Evolutionary conservation across 2,113 vertebrate genomes (phyloP).

Genomic region (Ariopsis seemanni): DNA sequence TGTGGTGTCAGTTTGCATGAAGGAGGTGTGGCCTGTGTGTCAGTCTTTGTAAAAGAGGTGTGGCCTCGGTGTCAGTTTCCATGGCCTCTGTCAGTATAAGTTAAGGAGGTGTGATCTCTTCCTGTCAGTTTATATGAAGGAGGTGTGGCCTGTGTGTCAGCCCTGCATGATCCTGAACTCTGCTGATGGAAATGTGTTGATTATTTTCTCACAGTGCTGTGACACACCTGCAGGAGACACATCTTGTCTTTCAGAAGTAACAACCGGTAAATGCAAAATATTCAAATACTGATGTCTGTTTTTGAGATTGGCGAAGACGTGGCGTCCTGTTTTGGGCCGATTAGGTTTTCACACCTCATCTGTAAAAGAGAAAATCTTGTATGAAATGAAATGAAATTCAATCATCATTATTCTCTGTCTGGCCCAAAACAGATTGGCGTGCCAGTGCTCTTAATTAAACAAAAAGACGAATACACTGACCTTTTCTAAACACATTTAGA

Average conservation of each 20-base stretch:
- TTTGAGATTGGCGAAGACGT: not conserved
- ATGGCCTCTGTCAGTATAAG: not conserved
- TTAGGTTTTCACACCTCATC: constrained; percentile 5
- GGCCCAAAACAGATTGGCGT: constrained; percentile 30
- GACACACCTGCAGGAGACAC: not conserved
- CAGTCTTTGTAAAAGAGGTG: not conserved
- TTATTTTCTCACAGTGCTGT: not conserved
- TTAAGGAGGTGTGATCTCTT: not conserved
- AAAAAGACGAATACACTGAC: constrained; percentile 53
- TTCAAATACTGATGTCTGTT: not conserved
- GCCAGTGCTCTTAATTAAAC: constrained; percentile 47
- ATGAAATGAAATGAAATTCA: constrained; percentile 11
- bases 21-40: not conserved
- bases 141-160: not conserved
- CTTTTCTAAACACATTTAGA: constrained; percentile 52
- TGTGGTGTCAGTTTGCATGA: not conserved
- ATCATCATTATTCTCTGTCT: constrained; percentile 20
- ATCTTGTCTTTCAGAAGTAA: not conserved
- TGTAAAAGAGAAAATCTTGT: not conserved
- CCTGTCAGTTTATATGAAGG: not conserved
- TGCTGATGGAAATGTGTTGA: not conserved
- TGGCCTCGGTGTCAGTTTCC: not conserved
- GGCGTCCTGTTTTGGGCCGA: not conserved
- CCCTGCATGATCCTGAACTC: not conserved
- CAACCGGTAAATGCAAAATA: not conserved